Evolutionary conservation across 2,888 invertebrate species (phyloP).

Genomic region (Rutpela maculata): DNA sequence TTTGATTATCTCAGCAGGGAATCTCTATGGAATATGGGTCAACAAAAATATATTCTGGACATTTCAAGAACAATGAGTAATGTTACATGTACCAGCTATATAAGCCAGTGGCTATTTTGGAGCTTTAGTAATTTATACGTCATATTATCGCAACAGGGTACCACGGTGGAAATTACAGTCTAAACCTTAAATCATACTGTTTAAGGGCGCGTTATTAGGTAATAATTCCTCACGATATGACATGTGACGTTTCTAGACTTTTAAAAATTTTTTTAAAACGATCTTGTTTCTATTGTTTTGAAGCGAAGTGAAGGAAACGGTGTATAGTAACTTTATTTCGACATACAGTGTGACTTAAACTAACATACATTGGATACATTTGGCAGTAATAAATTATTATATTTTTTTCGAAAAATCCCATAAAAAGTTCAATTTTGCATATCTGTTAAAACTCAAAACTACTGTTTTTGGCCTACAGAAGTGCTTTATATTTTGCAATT

Average conservation of each 20-base stretch:
- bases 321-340: no score
- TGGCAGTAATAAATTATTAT: no score
- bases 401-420: no score
- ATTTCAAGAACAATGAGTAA: slow-evolving; percentile 29
- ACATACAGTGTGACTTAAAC: no score
- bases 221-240: background rate
- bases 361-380: no score
- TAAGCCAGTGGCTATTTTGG: slow-evolving; percentile 9
- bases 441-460: no score
- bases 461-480: no score
- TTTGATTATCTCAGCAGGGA: slow-evolving; percentile 30
- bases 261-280: background rate
- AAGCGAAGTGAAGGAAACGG: no score
- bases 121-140: slow-evolving; percentile 8
- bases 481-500: no score
- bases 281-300: no score
- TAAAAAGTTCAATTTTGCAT: no score
- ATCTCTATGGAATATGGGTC: slow-evolving; percentile 30
- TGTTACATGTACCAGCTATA: slow-evolving; percentile 18
- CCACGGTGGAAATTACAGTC: slow-evolving; percentile 46
- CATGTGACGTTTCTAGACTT: background rate
- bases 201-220: background rate
- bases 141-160: slow-evolving; percentile 21
- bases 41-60: slow-evolving; percentile 24
- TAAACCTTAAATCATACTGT: slow-evolving; percentile 10